A percentile compares a stretch with the other conserved stretches of the same genome.
These are phyloP conservation scores for Oscheius onirici DNA, from an alignment of 2,888 invertebrate genomes.

Conservation along the genomic window DNA sequence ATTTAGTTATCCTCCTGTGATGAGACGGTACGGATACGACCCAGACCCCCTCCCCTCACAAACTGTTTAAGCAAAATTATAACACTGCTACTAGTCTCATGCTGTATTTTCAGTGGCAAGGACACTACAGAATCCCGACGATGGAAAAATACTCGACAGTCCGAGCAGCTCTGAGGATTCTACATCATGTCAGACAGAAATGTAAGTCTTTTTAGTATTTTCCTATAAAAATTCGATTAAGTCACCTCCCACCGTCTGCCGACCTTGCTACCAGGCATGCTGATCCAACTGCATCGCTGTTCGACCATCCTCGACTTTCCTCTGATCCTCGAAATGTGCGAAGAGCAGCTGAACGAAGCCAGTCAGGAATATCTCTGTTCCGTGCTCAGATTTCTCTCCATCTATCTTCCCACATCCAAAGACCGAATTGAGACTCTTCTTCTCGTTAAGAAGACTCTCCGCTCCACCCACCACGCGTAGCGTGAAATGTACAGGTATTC, in stretches of 20 bases:
- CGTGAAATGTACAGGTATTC: background rate
- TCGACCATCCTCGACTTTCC: background rate
- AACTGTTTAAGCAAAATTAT: too few species aligned
- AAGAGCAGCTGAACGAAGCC: background rate
- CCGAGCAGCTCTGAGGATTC: background rate
- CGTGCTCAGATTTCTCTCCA: background rate
- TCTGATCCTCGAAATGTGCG: background rate
- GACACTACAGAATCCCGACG: background rate
- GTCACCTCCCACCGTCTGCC: background rate
- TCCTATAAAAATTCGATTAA: too few species aligned
- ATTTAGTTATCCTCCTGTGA: too few species aligned
- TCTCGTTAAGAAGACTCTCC: background rate
- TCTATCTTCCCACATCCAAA: background rate
- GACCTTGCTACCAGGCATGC: background rate
- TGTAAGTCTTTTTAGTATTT: background rate
- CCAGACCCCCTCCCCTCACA: too few species aligned
- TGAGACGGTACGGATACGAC: too few species aligned
- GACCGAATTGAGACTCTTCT: background rate
- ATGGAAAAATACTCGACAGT: background rate
- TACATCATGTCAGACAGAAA: conserved; percentile 2
- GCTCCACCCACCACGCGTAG: too few species aligned
- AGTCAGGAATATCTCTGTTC: background rate
- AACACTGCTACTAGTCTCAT: too few species aligned
- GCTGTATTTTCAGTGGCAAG: conserved; percentile 7
- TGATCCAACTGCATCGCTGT: background rate